phyloP scores from a whole-genome alignment of 1,140 invertebrate species.

The Bombus pascuorum region DNA sequence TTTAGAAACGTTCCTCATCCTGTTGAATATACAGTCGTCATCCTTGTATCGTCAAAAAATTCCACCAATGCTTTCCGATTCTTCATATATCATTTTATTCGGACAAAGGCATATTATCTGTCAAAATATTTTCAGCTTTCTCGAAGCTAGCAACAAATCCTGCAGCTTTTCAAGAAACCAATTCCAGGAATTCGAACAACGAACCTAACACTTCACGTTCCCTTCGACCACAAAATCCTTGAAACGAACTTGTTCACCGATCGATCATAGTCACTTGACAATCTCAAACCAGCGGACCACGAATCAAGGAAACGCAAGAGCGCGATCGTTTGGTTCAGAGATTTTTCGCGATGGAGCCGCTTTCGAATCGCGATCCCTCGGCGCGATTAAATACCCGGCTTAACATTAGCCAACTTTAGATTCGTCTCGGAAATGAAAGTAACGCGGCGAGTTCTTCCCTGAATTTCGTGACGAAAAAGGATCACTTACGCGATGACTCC shows the following conservation, averaged over 20 bases:
- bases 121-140: not conserved
- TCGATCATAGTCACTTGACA: not conserved
- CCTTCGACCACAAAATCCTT: not conserved
- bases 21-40: not conserved
- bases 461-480: constrained; percentile 52
- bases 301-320: constrained; percentile 5
- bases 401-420: too few relatives aligned
- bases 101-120: not conserved
- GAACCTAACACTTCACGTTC: not conserved
- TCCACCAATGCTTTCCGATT: too few relatives aligned
- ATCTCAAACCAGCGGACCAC: not conserved
- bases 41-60: too few relatives aligned
- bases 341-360: not conserved
- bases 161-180: not conserved
- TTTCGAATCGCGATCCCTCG: constrained; percentile 28
- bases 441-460: constrained; percentile 6
- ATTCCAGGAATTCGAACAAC: not conserved
- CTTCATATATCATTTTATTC: not conserved
- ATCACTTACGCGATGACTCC: constrained; percentile 1
- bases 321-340: not conserved
- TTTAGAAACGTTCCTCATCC: not conserved
- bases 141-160: not conserved
- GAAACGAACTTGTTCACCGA: not conserved
- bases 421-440: constrained; percentile 44
- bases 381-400: constrained; percentile 17